Percentiles rank a stretch among this genome's conserved stretches.
These are phyloP conservation scores for Herpetotheres cachinnans DNA, from an alignment of 2,113 vertebrate species.

Conservation along the genomic window DNA sequence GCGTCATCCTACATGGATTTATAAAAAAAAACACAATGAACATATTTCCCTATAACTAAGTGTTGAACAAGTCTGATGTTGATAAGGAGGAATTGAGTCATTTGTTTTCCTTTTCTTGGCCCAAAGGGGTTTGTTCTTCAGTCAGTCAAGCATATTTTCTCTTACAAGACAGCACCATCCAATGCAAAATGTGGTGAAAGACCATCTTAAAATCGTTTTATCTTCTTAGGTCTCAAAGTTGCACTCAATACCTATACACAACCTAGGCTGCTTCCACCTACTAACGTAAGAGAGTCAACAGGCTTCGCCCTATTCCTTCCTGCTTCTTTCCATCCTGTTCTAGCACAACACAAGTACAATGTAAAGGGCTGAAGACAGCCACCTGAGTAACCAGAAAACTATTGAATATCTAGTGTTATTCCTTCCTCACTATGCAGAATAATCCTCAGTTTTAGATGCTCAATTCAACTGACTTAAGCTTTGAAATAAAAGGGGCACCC, in stretches of 20 bases:
- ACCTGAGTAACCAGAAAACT: background rate
- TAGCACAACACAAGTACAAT: background rate
- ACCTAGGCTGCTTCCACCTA: background rate
- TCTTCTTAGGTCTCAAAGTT: background rate
- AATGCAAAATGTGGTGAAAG: background rate
- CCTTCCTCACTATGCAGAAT: background rate
- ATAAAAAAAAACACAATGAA: background rate
- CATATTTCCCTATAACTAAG: background rate
- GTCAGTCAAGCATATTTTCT: background rate
- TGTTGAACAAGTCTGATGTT: background rate
- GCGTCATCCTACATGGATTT: background rate
- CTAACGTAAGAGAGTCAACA: fast-evolving
- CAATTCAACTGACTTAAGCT: background rate
- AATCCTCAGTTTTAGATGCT: background rate
- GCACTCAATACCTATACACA: background rate
- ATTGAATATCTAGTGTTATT: background rate
- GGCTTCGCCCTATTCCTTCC: background rate
- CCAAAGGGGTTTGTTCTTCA: background rate
- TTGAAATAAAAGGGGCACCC: background rate
- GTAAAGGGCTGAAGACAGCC: background rate
- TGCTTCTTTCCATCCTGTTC: background rate
- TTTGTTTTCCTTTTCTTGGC: background rate
- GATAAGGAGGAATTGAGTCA: background rate
- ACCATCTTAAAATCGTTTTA: background rate
- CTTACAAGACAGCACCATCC: background rate